These are phyloP conservation scores for Rhyacichthys aspro DNA, from an alignment of 2,797 vertebrate genomes.

Conservation along the genomic window DNA sequence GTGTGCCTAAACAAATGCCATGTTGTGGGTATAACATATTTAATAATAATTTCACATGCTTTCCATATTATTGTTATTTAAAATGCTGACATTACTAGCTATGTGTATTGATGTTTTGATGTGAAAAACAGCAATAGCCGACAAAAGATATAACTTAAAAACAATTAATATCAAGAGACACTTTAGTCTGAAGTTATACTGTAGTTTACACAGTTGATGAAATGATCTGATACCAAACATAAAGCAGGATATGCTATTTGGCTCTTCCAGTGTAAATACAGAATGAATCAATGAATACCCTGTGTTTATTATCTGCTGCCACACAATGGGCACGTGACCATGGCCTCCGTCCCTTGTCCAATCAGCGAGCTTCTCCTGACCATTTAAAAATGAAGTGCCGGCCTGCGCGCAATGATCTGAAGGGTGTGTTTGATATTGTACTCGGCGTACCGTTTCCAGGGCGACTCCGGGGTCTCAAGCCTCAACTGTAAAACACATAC, in stretches of 20 bases:
- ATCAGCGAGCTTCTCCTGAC: constrained; percentile 82
- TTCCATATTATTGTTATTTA: too few relatives aligned
- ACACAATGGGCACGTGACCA: constrained; percentile 45
- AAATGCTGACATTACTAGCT: too few relatives aligned
- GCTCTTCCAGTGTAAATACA: not conserved
- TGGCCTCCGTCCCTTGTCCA: constrained; percentile 58
- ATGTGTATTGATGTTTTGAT: too few relatives aligned
- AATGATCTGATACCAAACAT: not conserved
- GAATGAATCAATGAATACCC: constrained; percentile 6
- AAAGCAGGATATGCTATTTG: not conserved
- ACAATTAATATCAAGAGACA: too few relatives aligned
- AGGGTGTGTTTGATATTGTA: constrained; percentile 53
- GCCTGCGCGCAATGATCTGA: constrained; percentile 76
- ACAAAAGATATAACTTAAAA: too few relatives aligned
- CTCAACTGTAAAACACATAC: not conserved
- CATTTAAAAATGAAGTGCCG: constrained; percentile 97
- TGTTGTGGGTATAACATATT: too few relatives aligned
- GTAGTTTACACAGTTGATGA: not conserved
- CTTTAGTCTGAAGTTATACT: too few relatives aligned
- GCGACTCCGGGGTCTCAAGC: constrained; percentile 18
- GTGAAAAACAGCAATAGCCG: too few relatives aligned
- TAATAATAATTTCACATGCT: too few relatives aligned
- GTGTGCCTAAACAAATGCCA: too few relatives aligned
- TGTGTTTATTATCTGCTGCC: constrained; percentile 44
- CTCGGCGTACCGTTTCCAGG: constrained; percentile 13